Conservation (phyloP, 1,140 invertebrate species). For the Mylabris phalerata region DNA sequence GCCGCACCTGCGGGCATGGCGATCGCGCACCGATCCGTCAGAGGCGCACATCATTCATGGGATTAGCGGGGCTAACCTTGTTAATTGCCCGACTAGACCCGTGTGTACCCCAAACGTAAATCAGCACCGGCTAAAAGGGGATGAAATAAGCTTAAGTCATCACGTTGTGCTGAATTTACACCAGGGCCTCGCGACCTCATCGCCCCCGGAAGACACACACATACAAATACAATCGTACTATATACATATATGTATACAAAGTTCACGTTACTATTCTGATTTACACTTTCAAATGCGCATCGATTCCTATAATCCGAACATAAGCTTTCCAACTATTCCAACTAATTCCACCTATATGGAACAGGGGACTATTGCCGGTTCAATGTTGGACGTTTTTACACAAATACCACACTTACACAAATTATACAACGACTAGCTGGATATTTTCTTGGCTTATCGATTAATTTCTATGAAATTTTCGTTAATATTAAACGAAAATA, state of each 20-base stretch:
- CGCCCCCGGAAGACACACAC: too few relatives aligned
- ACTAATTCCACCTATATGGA: too few relatives aligned
- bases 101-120: slow-evolving; percentile 39
- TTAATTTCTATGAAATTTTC: too few relatives aligned
- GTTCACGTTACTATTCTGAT: slow-evolving; percentile 18
- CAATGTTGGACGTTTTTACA: too few relatives aligned
- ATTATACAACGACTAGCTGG: too few relatives aligned
- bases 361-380: too few relatives aligned
- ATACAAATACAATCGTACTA: neutral
- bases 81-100: slow-evolving; percentile 40
- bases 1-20: slow-evolving; percentile 38
- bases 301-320: slow-evolving; percentile 24
- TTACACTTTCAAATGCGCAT: slow-evolving; percentile 28
- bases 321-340: slow-evolving; percentile 18
- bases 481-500: too few relatives aligned
- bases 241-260: neutral
- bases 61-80: slow-evolving; percentile 43
- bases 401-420: too few relatives aligned
- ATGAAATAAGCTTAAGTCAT: slow-evolving; percentile 41
- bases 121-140: slow-evolving; percentile 40
- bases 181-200: slow-evolving; percentile 10
- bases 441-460: too few relatives aligned
- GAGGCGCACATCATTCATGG: slow-evolving; percentile 42
- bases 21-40: slow-evolving; percentile 28
- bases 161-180: slow-evolving; percentile 37